Evolutionary conservation across 2,888 invertebrate genomes (phyloP).

Genomic region (Julus scandinavius): DNA sequence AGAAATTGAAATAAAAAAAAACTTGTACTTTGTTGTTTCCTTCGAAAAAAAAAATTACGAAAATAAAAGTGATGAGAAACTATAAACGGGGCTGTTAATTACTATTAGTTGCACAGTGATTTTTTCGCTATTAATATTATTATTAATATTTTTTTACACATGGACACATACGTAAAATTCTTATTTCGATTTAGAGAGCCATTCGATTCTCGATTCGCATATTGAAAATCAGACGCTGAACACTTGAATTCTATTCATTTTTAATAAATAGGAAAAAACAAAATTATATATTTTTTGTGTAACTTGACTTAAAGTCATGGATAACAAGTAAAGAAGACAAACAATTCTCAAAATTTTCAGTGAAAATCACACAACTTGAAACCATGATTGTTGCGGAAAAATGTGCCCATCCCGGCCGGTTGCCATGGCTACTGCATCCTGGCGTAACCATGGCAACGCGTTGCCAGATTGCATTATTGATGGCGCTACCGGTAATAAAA

Average conservation of each 20-base stretch:
- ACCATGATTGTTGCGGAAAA: neutral
- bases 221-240: neutral
- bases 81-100: neutral
- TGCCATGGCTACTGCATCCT: constrained; percentile 14
- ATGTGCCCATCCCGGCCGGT: neutral
- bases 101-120: neutral
- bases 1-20: neutral
- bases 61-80: neutral
- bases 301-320: neutral
- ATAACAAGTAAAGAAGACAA: neutral
- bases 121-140: neutral
- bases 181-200: neutral
- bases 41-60: constrained; percentile 4
- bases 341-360: constrained; percentile 12
- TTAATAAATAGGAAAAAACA: neutral
- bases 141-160: neutral
- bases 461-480: neutral
- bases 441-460: neutral
- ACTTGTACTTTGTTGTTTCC: neutral
- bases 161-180: neutral
- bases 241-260: neutral
- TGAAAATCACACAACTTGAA: neutral
- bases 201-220: constrained; percentile 2
- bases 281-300: neutral
- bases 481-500: neutral